phyloP scores from a whole-genome alignment of 2,888 invertebrate species.

The Tenthredo distinguenda region DNA sequence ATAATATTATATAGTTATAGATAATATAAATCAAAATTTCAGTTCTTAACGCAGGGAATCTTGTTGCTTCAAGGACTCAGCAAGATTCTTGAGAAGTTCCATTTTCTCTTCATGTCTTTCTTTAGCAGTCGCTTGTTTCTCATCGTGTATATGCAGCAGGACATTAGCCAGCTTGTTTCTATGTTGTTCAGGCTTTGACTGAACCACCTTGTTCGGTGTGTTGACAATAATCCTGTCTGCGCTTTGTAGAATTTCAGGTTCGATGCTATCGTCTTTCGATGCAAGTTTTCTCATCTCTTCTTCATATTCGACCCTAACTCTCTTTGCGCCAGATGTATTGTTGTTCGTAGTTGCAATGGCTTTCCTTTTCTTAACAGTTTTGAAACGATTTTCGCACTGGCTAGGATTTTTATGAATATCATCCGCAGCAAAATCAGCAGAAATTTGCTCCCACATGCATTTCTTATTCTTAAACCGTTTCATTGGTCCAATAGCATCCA shows the following conservation, averaged over 20 bases:
- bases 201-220: neutral
- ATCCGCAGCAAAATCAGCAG: neutral
- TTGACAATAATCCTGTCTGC: neutral
- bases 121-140: too few relatives aligned
- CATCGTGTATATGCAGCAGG: too few relatives aligned
- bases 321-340: neutral
- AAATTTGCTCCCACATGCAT: slow-evolving; percentile 2
- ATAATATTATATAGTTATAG: too few relatives aligned
- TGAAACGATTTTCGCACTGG: neutral
- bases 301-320: neutral
- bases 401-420: neutral
- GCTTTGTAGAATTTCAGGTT: neutral
- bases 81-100: too few relatives aligned
- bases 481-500: slow-evolving; percentile 2
- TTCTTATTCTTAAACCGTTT: neutral
- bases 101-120: too few relatives aligned
- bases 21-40: too few relatives aligned
- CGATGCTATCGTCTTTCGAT: neutral
- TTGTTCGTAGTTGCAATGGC: neutral
- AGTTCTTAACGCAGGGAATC: too few relatives aligned
- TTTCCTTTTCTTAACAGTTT: neutral
- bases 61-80: too few relatives aligned
- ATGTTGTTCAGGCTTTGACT: neutral
- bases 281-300: neutral
- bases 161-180: neutral